phyloP scores from a whole-genome alignment of 1,140 invertebrate genomes.

The Drosophila subpulchrella region DNA sequence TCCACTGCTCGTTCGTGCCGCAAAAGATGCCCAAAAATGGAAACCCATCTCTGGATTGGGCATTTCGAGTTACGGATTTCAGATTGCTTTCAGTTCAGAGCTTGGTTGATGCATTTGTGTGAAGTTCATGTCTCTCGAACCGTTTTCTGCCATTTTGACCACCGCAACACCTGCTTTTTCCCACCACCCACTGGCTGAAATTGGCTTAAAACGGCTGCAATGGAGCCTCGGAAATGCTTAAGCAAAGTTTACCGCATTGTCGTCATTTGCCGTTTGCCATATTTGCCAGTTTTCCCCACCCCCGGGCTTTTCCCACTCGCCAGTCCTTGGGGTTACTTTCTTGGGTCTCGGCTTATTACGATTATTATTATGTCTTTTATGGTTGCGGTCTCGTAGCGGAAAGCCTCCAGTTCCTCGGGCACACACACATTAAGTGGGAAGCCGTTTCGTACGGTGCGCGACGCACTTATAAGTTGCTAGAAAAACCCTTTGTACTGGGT shows the following conservation, averaged over 20 bases:
- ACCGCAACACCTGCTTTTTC: background rate
- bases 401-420: conserved; percentile 10
- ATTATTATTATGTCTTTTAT: conserved; percentile 44
- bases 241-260: conserved; percentile 59
- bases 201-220: background rate
- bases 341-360: conserved; percentile 34
- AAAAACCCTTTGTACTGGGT: background rate
- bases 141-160: background rate
- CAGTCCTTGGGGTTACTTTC: background rate
- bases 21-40: conserved; percentile 37
- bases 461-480: background rate
- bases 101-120: background rate
- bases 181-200: background rate
- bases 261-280: conserved; percentile 37
- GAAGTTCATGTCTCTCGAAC: background rate
- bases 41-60: conserved; percentile 4
- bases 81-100: conserved; percentile 2
- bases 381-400: conserved; percentile 29
- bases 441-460: conserved; percentile 9
- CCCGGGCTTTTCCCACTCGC: conserved; percentile 1
- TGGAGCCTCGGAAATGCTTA: conserved; percentile 37
- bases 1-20: conserved; percentile 16
- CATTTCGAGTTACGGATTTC: conserved; percentile 1
- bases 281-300: background rate
- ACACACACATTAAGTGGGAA: conserved; percentile 7